These are phyloP conservation scores for Gisinianus flammeolus DNA, from an alignment of 2,888 invertebrate species.

Conservation along the genomic window DNA sequence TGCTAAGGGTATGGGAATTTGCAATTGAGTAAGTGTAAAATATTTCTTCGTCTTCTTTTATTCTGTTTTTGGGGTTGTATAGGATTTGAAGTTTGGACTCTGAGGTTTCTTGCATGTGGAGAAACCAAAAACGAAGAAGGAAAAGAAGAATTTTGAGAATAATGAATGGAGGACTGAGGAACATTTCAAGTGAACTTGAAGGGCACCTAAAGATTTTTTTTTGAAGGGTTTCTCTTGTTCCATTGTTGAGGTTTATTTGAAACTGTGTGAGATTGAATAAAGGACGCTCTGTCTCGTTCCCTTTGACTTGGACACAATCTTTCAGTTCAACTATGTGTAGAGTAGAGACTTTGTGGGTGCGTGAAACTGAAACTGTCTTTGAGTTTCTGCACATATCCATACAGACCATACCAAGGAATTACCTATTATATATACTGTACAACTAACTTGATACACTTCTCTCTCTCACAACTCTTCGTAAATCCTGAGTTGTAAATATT, in stretches of 20 bases:
- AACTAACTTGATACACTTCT: background rate
- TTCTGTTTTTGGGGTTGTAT: too few species aligned
- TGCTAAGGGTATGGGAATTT: background rate
- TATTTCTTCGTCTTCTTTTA: background rate
- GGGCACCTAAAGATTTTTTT: conserved; percentile 7
- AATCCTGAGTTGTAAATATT: too few species aligned
- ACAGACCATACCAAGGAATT: background rate
- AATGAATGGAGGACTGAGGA: background rate
- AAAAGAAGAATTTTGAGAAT: too few species aligned
- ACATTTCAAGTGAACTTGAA: background rate
- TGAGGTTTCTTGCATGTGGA: too few species aligned
- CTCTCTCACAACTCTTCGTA: background rate
- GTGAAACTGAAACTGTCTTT: conserved; percentile 4
- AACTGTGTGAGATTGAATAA: conserved; percentile 16
- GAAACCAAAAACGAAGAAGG: background rate
- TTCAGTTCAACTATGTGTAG: background rate
- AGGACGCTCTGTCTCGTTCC: background rate
- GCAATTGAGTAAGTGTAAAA: background rate
- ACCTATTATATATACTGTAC: background rate
- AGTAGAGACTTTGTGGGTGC: background rate
- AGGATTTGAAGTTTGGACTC: too few species aligned
- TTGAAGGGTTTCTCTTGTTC: conserved; percentile 21
- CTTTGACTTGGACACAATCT: background rate
- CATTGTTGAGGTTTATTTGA: background rate
- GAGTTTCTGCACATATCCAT: background rate